Conservation (phyloP, 37 sponge, comb jelly and placozoan genomes). For the Beroe forskalii region DNA sequence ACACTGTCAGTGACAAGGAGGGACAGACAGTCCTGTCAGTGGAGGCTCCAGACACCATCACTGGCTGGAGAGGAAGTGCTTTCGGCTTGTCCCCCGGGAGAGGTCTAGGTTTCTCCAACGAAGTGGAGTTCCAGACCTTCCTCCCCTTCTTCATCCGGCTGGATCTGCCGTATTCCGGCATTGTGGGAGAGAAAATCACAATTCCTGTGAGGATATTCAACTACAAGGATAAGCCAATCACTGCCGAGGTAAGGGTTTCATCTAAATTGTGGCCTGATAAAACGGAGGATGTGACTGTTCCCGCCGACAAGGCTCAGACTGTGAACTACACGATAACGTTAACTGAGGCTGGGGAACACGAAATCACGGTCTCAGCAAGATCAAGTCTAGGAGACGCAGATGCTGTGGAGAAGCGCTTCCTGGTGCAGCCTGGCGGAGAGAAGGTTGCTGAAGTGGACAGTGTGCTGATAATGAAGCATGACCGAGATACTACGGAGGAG, state of each 20-base stretch:
- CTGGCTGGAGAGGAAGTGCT: constrained; percentile 52
- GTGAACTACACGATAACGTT: background rate
- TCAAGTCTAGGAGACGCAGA: background rate
- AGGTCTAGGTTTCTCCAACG: constrained; percentile 60
- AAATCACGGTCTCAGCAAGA: background rate
- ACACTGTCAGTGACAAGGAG: constrained; percentile 1
- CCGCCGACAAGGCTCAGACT: background rate
- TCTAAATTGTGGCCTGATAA: background rate
- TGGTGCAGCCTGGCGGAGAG: constrained; percentile 52
- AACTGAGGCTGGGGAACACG: constrained; percentile 41
- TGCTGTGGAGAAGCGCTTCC: constrained; percentile 27
- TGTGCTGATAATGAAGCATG: background rate
- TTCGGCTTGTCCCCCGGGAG: constrained; percentile 46
- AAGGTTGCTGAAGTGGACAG: background rate
- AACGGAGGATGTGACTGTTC: background rate
- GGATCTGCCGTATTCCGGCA: constrained; percentile 47
- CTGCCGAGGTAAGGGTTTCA: background rate
- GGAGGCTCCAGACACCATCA: constrained; percentile 42
- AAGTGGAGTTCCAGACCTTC: constrained; percentile 50
- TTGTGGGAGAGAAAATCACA: constrained; percentile 48
- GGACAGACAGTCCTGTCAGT: constrained; percentile 11
- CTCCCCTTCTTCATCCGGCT: constrained; percentile 30
- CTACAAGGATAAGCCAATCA: background rate
- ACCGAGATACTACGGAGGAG: background rate
- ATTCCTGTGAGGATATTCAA: constrained; percentile 54